Evolutionary conservation across 2,797 vertebrate genomes (phyloP), one percentile per base, ranked within the genome.

Genomic region (Synanceia verrucosa): DNA sequence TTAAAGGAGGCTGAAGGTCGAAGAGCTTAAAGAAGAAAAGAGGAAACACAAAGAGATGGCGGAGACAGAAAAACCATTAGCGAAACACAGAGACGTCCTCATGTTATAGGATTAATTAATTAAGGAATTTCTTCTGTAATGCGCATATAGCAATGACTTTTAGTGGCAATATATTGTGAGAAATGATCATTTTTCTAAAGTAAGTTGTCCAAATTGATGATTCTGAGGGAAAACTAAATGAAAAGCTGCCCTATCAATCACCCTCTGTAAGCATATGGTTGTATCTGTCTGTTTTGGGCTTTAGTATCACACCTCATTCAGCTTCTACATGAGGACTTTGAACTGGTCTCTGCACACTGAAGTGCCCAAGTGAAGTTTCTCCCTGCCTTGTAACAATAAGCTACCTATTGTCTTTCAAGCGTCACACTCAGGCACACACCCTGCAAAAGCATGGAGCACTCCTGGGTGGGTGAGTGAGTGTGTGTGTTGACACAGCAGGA

Each of bases 321-420:
- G 33, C 9, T 26, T 48, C 24, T 36, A n/a, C n/a, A 10, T 3
- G 2, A 62, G 39, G 68, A 67, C 53, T 79, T 46, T 72, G 61
- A 72, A 63, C 44, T 7, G 23, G 36, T 9, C 50, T 56, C 34
- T 24, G 52, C 14, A 61, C 26, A 47, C 44, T n/a, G 7, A 61
- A 21, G 50, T 43, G 26, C 46, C 31, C 6, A 43, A 12, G n/a
- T 60, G 65, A 73, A 76, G 51, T 43, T 68, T 63, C 84, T 90
- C 81, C 76, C 85, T 77, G 70, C 43, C 67, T 78, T 88, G 51
- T 50, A 92, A 93, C 88, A 93, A 93, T 88, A 92, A 87, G 81
- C 88, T 73, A 56, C 79, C 72, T 41, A 86, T 90, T 93, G 91
- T 92, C 70, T 85, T 69, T 80, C 41, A 63, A 79, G 65, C 79